phyloP scores from a whole-genome alignment of 2,113 vertebrate genomes.

The Phylloscopus whistleri region DNA sequence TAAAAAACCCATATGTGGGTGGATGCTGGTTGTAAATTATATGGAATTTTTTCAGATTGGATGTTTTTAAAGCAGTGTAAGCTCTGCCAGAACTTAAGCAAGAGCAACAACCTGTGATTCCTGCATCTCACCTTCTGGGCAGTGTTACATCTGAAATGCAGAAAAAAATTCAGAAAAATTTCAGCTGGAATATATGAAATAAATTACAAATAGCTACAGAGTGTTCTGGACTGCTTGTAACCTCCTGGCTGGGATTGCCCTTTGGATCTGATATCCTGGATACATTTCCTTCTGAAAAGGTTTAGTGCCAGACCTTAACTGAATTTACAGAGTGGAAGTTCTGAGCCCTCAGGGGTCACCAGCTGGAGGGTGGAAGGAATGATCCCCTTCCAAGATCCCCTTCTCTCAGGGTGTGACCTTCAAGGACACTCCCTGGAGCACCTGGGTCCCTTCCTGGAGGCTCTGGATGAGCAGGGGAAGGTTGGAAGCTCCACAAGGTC shows the following conservation, averaged over 20 bases:
- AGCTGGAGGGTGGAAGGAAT: background rate
- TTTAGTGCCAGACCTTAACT: background rate
- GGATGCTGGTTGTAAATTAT: background rate
- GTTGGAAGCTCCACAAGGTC: background rate
- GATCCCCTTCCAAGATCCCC: background rate
- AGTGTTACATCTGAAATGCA: background rate
- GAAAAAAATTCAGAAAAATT: background rate
- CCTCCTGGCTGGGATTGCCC: background rate
- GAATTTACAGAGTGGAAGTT: background rate
- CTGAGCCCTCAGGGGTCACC: background rate
- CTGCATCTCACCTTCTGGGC: rapidly evolving
- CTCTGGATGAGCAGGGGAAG: background rate
- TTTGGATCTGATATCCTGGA: background rate
- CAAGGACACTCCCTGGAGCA: background rate
- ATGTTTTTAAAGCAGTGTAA: background rate
- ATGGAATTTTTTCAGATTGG: background rate
- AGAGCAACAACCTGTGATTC: background rate
- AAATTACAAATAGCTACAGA: background rate
- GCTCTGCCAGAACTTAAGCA: background rate
- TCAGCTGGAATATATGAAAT: background rate
- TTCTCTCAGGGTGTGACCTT: background rate
- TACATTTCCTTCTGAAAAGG: background rate
- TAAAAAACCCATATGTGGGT: background rate
- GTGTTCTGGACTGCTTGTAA: background rate
- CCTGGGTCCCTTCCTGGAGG: background rate